Base-by-base conservation (phyloP, 2,113 vertebrate species). In the Leptobrachium leishanense region DNA sequence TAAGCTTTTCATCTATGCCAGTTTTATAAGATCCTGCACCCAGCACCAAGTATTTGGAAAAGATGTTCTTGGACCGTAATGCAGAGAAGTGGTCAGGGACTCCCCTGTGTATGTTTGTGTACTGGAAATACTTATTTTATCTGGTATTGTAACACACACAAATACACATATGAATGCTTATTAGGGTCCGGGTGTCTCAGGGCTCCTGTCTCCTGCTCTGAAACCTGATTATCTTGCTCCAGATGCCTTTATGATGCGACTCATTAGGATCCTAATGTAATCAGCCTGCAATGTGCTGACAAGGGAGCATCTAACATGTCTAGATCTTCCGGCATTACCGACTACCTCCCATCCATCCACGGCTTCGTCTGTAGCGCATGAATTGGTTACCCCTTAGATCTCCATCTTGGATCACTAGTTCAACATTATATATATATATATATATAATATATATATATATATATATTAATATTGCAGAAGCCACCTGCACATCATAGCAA, bases 191-290 rank as follows among this genome's bases (percentile, higher is more conserved):
- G 72, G 71, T 81, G 78, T 81, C 78, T 81, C 65, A 6, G 64
- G 68, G 54, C 72, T 68, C 72, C 72, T 81, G 64, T 74, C 72
- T 62, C 53, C 64, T 74, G 42, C 43, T 68, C 72, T 46, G 63
- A 74, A 81, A 81, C 78, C 64, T 68, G 71, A 81, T 81, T 81
- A 81, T 81, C 12, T 68, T 74, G 78, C 72, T 81, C 78, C 78
- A 81, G 78, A 81, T 81, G 70, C 78, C 78, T 81, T 81, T 74
- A 68, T 81, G 78, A 74, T 81, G 72, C 43, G 69, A 72, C 78
- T 81, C 72, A 74, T 81, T 81, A 81, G 65, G 55, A 74, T 59
- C 53, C 78, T 81, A 81, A 81, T 81, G 50, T 74, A 50, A 74
- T 81, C 78, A 81, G 64, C 78, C 64, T 81, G 64, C 65, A 12